Evolutionary conservation across 2,113 vertebrate genomes (phyloP).

Genomic region (Crotalus viridis): DNA sequence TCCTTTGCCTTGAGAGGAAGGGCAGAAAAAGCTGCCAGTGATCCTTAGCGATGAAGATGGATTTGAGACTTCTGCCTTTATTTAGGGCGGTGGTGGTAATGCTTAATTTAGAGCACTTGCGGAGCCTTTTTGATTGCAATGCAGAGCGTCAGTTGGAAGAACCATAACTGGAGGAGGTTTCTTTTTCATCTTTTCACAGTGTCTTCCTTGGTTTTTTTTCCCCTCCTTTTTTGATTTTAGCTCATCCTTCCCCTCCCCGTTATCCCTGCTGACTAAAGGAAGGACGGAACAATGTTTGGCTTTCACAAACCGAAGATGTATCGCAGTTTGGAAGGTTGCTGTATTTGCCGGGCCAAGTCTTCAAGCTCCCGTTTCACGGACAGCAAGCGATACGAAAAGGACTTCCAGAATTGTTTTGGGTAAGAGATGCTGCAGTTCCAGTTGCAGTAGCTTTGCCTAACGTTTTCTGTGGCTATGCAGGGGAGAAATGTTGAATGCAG

Average conservation of each 20-base stretch:
- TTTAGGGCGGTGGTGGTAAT: background rate
- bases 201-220: background rate
- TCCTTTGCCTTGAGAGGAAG: background rate
- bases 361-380: conserved; percentile 98
- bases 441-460: background rate
- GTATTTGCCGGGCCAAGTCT: conserved; percentile 97
- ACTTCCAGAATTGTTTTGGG: conserved; percentile 98
- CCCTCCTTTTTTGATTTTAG: background rate
- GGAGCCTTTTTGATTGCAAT: background rate
- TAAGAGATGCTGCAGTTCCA: conserved; percentile 68
- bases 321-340: conserved; percentile 96
- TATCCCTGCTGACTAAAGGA: conserved; percentile 53
- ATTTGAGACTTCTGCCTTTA: background rate
- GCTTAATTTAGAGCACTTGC: background rate
- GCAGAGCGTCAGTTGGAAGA: background rate
- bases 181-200: background rate
- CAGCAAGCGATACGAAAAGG: conserved; percentile 97
- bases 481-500: background rate
- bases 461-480: background rate
- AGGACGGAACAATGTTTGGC: conserved; percentile 89
- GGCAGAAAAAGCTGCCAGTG: background rate
- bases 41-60: background rate
- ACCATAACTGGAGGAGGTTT: background rate
- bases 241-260: background rate
- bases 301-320: conserved; percentile 99